Conservation (phyloP, 1,140 invertebrate species). For the Heliconius eleuchia region DNA sequence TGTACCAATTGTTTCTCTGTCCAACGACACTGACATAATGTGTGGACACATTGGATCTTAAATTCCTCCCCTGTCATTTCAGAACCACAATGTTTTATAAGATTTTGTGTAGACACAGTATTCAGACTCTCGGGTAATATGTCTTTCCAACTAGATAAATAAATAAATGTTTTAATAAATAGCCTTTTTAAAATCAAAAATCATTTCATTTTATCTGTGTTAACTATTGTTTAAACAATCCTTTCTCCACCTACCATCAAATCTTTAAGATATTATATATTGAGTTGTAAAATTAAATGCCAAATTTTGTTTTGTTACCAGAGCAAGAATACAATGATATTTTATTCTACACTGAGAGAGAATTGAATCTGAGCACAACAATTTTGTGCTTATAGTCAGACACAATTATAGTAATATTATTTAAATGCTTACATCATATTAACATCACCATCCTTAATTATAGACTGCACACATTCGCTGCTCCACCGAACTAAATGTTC, state of each 20-base stretch:
- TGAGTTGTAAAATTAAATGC: too few species aligned
- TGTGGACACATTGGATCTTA: constrained; percentile 61
- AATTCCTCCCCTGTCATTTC: constrained; percentile 56
- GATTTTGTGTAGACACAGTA: constrained; percentile 45
- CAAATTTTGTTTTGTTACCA: too few species aligned
- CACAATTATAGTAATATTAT: background rate
- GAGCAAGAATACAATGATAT: too few species aligned
- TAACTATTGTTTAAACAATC: too few species aligned
- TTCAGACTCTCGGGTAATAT: constrained; percentile 63
- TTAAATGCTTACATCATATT: constrained; percentile 68
- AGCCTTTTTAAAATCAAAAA: background rate
- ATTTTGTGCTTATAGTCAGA: too few species aligned
- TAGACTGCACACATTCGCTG: constrained; percentile 65
- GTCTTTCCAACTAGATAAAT: constrained; percentile 62
- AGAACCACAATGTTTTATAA: constrained; percentile 59
- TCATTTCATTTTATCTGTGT: too few species aligned
- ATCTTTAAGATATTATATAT: too few species aligned
- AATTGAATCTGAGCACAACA: too few species aligned
- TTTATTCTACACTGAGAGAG: too few species aligned
- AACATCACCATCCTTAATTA: constrained; percentile 65
- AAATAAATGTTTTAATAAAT: constrained; percentile 5
- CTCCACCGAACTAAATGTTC: constrained; percentile 62
- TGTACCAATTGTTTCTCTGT: constrained; percentile 63
- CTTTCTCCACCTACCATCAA: too few species aligned
- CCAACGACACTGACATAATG: constrained; percentile 65